These are phyloP conservation scores for Aythya baeri DNA, from an alignment of 2,113 vertebrate genomes.

Conservation along the genomic window DNA sequence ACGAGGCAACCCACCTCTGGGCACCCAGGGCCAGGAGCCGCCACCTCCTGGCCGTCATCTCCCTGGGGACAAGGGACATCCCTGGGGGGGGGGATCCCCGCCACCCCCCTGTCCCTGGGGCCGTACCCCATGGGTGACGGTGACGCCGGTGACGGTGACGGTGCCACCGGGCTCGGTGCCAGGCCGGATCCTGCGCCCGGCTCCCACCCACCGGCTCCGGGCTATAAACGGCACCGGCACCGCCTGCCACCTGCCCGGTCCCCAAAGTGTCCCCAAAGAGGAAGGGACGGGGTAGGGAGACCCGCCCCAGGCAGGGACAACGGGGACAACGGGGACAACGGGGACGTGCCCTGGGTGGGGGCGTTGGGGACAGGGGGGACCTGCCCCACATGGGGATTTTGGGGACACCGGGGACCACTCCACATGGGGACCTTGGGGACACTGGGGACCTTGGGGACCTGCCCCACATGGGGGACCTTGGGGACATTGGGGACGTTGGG, in stretches of 20 bases:
- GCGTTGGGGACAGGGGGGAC: too few species aligned
- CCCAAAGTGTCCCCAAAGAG: not conserved
- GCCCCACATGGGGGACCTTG: too few species aligned
- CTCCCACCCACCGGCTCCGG: not conserved
- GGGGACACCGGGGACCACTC: too few species aligned
- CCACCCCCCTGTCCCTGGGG: not conserved
- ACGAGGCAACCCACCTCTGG: not conserved
- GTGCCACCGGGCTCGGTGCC: not conserved
- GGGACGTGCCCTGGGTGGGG: too few species aligned
- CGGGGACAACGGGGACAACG: too few species aligned
- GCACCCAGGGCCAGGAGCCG: not conserved
- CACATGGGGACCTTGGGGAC: too few species aligned
- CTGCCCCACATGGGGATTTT: too few species aligned
- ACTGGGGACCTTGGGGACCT: too few species aligned
- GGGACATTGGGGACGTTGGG: too few species aligned
- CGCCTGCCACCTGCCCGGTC: not conserved
- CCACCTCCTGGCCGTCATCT: not conserved
- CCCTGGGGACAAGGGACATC: not conserved
- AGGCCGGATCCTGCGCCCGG: not conserved
- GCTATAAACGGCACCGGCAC: not conserved
- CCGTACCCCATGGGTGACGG: not conserved
- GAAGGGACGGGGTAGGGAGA: not conserved
- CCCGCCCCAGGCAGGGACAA: too few species aligned
- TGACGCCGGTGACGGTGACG: not conserved
- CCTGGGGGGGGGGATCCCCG: too few species aligned